These are phyloP conservation scores for Loxodonta africana DNA, from an alignment of 2,113 vertebrate genomes.

Conservation along the genomic window DNA sequence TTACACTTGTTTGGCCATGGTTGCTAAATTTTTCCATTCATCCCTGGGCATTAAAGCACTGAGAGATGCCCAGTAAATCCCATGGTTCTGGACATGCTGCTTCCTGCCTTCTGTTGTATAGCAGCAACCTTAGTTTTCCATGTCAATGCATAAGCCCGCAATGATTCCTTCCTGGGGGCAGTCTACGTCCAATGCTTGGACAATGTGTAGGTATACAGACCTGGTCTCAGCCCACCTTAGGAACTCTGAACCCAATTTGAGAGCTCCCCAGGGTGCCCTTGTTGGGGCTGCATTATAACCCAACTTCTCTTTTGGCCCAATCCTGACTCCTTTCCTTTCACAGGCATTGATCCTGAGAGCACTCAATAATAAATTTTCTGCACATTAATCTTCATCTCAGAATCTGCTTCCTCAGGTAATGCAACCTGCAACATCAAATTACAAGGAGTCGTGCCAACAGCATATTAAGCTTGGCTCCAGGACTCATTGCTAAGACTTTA, in stretches of 20 bases:
- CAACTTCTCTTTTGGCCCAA: background rate
- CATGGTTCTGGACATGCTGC: background rate
- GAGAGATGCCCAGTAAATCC: background rate
- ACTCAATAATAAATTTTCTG: background rate
- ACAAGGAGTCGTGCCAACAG: background rate
- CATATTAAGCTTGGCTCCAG: background rate
- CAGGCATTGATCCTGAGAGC: background rate
- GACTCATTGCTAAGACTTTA: slow-evolving; percentile 4
- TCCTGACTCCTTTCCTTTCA: background rate
- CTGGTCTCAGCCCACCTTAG: background rate
- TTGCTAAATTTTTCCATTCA: background rate
- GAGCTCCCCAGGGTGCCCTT: background rate
- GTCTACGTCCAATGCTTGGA: background rate
- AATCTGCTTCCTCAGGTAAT: background rate
- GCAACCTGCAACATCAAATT: background rate
- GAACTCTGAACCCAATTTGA: background rate
- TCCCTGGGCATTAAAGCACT: background rate
- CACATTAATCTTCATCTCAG: background rate
- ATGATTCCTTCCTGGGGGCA: background rate
- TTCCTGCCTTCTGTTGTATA: background rate
- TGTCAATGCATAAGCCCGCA: background rate
- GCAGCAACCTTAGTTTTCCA: background rate
- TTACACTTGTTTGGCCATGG: background rate
- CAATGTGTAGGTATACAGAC: background rate
- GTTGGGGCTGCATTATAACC: background rate